Percentiles rank a stretch among this genome's conserved stretches.
phyloP scores from a whole-genome alignment of 2,113 vertebrate genomes.

The Pterocles burchelli region DNA sequence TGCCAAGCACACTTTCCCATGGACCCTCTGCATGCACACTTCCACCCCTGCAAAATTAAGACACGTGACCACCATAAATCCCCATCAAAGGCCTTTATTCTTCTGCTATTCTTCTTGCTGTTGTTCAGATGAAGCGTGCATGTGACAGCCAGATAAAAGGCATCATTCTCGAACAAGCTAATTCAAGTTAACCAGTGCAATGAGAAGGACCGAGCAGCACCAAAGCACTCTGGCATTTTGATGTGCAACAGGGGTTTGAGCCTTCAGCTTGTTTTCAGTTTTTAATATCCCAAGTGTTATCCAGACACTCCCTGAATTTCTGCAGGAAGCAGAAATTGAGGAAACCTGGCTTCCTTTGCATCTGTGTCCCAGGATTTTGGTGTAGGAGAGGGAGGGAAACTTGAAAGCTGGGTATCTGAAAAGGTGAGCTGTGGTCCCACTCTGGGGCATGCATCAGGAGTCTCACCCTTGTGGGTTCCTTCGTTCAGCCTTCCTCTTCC shows the following conservation, averaged over 20 bases:
- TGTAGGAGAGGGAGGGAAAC: background rate
- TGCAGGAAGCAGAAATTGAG: background rate
- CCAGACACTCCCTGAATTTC: background rate
- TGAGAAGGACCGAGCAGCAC: constrained; percentile 8
- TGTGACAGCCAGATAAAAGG: constrained; percentile 53
- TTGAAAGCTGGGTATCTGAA: background rate
- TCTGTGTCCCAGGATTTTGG: background rate
- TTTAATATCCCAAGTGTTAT: background rate
- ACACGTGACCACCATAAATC: constrained; percentile 43
- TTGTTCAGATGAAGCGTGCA: constrained; percentile 5
- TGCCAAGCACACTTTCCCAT: background rate
- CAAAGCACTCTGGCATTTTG: constrained; percentile 16
- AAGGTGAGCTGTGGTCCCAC: background rate
- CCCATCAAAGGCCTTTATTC: constrained; percentile 52
- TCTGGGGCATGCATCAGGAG: background rate
- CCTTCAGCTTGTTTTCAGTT: background rate
- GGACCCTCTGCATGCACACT: background rate
- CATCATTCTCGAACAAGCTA: constrained; percentile 23
- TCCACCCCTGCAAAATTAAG: constrained; percentile 19
- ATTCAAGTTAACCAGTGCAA: constrained; percentile 51
- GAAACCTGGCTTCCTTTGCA: constrained; percentile 1
- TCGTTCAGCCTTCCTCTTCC: background rate
- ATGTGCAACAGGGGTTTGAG: background rate
- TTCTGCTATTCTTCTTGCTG: constrained; percentile 26
- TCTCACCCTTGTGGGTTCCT: fast-evolving